Evolutionary conservation across 2,113 vertebrate genomes (phyloP), one percentile per base, ranked within the genome.

Genomic region (Plecturocebus donacophilus): DNA sequence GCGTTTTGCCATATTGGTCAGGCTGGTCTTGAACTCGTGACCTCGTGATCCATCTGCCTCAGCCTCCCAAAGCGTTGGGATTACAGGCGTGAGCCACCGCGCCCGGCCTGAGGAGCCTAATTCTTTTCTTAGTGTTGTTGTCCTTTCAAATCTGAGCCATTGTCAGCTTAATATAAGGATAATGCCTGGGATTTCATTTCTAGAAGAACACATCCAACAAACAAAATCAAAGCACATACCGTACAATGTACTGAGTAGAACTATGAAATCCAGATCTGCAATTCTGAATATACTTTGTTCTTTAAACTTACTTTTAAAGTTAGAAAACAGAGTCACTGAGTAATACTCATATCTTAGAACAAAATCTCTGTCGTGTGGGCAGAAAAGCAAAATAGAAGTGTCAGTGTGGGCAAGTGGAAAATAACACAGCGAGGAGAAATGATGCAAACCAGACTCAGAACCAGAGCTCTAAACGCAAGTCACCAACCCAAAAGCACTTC

Each of bases 281-380:
- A 61, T 61, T 80, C 76, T 90, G 75, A 85, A 95, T 86, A 87
- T 83, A 87, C 70, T 97, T 84, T 84, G 75, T 87, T 58, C 91
- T 87, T 77, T 84, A 95, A 95, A 90, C 58, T 87, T 90, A 70
- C 95, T 97, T 96, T 96, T 81, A 95, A 95, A 97, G 94, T 97
- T 90, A 87, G 93, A 96, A 97, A 98, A 97, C 93, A 96, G 42
- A 95, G 89, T 40, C n/a, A 87, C 70, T 94, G 95, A 98, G 76
- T 95, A 98, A 97, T 92, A 88, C 23, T 61, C 64, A n/a, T 87
- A 97, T 84, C 92, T 96, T 35, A 90, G 93, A 94, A 96, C 87
- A 95, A 97, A 90, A 90, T 95, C 79, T 93, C 85, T 95, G 87
- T 21, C 66, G 92, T 58, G 96, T 97, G 92, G 97, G 98, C 81